Evolutionary conservation across 2,113 vertebrate genomes (phyloP).

Genomic region (Eurystomus gularis): DNA sequence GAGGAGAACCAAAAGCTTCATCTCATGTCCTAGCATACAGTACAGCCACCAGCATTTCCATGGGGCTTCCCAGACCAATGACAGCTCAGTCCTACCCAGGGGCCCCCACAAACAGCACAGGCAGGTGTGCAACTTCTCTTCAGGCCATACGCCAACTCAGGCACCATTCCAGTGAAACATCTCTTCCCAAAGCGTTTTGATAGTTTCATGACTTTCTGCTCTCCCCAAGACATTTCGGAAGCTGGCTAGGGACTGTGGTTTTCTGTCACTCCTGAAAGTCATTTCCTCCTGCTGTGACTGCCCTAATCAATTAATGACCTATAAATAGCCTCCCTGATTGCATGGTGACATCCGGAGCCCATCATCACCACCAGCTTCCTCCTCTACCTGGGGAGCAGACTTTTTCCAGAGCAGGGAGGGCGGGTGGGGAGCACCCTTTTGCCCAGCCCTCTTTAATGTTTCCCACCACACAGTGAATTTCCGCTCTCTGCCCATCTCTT

Average conservation of each 20-base stretch:
- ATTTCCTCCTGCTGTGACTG: slow-evolving; percentile 46
- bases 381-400: not conserved
- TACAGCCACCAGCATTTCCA: not conserved
- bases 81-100: not conserved
- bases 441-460: slow-evolving; percentile 4
- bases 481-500: not conserved
- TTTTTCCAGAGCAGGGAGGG: not conserved
- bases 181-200: not conserved
- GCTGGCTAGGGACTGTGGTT: not conserved
- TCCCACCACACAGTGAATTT: not conserved
- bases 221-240: not conserved
- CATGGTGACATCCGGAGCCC: not conserved
- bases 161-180: not conserved
- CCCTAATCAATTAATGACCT: slow-evolving; percentile 35
- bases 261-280: slow-evolving; percentile 13
- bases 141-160: not conserved
- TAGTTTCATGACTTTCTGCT: not conserved
- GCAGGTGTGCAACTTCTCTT: not conserved
- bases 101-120: not conserved
- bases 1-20: not conserved
- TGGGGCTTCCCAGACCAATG: fast-evolving
- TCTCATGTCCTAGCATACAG: fast-evolving
- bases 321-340: slow-evolving; percentile 41
- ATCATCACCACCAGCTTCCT: slow-evolving; percentile 1
- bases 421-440: not conserved